A percentile compares a stretch with the other conserved stretches of the same genome.
Conservation (phyloP, 2,888 invertebrate genomes). For the Nipponacmea schrenckii region DNA sequence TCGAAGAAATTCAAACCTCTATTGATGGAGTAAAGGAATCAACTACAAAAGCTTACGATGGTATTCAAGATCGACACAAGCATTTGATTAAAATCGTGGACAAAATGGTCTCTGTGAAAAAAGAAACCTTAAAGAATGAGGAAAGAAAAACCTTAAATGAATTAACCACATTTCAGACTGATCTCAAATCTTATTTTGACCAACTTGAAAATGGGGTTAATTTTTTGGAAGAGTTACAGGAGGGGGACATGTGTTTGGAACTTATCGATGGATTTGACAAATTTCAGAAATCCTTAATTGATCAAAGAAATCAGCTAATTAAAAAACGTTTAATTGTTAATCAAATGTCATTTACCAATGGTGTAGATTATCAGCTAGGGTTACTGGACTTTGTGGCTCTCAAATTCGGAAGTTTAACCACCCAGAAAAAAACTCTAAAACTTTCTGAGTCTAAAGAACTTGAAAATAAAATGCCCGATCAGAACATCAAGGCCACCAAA, state of each 20-base stretch:
- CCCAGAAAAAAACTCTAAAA: background rate
- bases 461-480: background rate
- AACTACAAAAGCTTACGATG: constrained; percentile 32
- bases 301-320: constrained; percentile 28
- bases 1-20: constrained; percentile 36
- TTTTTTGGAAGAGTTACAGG: constrained; percentile 51
- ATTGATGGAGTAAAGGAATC: constrained; percentile 36
- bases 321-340: constrained; percentile 34
- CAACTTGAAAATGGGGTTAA: constrained; percentile 41
- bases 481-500: background rate
- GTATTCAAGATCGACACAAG: constrained; percentile 38
- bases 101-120: constrained; percentile 35
- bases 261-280: constrained; percentile 42
- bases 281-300: constrained; percentile 32
- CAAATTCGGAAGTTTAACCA: background rate
- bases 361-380: constrained; percentile 19
- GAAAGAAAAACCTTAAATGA: constrained; percentile 38
- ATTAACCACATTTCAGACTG: constrained; percentile 36
- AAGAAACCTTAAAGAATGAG: constrained; percentile 34
- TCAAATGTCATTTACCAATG: constrained; percentile 34
- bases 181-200: constrained; percentile 34
- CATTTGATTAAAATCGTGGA: constrained; percentile 36
- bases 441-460: background rate
- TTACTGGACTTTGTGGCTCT: background rate
- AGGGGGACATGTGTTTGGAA: constrained; percentile 55